Conservation (phyloP, 2,888 invertebrate species). For the Pseudococcus jackbeardsleyi region DNA sequence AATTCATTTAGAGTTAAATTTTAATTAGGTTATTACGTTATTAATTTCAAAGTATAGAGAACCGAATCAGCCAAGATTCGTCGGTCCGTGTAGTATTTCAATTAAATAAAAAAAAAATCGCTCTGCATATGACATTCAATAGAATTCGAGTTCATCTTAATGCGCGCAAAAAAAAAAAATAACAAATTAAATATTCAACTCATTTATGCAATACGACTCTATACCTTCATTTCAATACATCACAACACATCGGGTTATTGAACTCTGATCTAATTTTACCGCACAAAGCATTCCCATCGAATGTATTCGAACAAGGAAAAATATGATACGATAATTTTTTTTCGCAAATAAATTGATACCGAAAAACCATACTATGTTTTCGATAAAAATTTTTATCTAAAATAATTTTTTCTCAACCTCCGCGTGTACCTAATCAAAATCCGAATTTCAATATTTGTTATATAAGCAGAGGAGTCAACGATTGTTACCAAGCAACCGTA, state of each 20-base stretch:
- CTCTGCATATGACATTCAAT: background rate
- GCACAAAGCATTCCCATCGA: slow-evolving; percentile 20
- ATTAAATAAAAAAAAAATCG: background rate
- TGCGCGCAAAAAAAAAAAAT: background rate
- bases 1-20: too few species aligned
- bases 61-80: too few species aligned
- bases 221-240: slow-evolving; percentile 51
- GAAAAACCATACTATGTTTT: background rate
- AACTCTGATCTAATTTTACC: slow-evolving; percentile 48
- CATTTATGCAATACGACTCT: slow-evolving; percentile 40
- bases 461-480: slow-evolving; percentile 30
- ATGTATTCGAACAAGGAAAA: background rate
- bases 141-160: background rate
- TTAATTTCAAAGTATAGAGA: too few species aligned
- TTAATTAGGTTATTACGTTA: too few species aligned
- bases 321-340: background rate
- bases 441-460: slow-evolving; percentile 36
- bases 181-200: slow-evolving; percentile 49
- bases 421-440: slow-evolving; percentile 4
- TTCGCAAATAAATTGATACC: background rate
- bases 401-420: background rate
- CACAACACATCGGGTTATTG: slow-evolving; percentile 43
- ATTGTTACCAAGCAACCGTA: slow-evolving; percentile 60
- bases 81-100: background rate
- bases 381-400: background rate